Percentiles rank a stretch among this genome's conserved stretches.
Conservation (phyloP, 2,888 invertebrate genomes). For the Lasiommata megera region DNA sequence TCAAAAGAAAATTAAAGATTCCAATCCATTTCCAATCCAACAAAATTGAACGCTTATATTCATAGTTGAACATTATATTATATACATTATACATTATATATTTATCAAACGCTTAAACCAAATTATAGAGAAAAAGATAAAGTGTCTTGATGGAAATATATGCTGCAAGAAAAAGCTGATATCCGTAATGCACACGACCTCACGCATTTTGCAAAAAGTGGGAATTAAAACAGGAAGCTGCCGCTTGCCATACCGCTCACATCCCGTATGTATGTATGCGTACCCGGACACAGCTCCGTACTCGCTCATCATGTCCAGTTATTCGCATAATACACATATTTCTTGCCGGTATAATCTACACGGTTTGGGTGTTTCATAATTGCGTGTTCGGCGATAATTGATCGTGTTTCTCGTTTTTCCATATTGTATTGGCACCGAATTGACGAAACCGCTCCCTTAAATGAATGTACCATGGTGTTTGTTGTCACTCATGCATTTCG, state of each 20-base stretch:
- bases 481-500: slow-evolving; percentile 7
- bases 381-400: background rate
- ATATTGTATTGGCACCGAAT: too few species aligned
- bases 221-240: slow-evolving; percentile 63
- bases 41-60: too few species aligned
- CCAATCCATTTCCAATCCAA: too few species aligned
- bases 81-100: too few species aligned
- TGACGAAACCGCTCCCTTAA: background rate
- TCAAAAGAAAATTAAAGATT: too few species aligned
- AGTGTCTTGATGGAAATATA: background rate
- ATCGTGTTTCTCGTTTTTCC: background rate
- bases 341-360: background rate
- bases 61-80: too few species aligned
- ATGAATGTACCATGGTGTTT: slow-evolving; percentile 2
- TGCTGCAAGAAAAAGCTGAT: slow-evolving; percentile 21
- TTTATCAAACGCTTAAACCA: too few species aligned
- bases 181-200: slow-evolving; percentile 48
- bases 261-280: slow-evolving; percentile 47
- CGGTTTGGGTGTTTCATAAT: background rate
- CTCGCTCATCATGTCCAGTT: slow-evolving; percentile 53
- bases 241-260: slow-evolving; percentile 54
- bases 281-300: slow-evolving; percentile 64
- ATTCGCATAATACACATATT: slow-evolving; percentile 39
- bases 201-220: slow-evolving; percentile 57
- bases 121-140: background rate